Conservation (phyloP, 2,888 invertebrate species). For the Trissoscelio sp. region DNA sequence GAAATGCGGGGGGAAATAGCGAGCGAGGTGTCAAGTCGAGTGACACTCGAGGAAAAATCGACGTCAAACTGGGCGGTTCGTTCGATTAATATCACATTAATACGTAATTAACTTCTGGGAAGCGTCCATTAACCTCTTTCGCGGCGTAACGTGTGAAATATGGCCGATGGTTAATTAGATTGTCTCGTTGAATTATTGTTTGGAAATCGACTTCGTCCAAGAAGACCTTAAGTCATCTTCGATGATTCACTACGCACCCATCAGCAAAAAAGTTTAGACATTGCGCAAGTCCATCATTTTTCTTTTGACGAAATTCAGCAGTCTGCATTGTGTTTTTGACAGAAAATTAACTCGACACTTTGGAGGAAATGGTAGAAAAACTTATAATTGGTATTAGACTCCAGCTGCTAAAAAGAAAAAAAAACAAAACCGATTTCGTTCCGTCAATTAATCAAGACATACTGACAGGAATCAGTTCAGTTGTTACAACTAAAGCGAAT, state of each 20-base stretch:
- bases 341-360: no score
- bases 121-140: constrained; percentile 50
- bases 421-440: background rate
- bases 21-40: constrained; percentile 19
- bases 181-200: constrained; percentile 55
- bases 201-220: constrained; percentile 25
- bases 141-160: constrained; percentile 35
- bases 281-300: constrained; percentile 1
- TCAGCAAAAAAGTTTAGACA: background rate
- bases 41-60: constrained; percentile 20
- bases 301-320: no score
- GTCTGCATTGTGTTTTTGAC: no score
- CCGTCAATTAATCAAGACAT: constrained; percentile 4
- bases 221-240: constrained; percentile 22
- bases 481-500: no score
- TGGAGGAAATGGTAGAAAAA: no score
- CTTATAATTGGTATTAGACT: no score
- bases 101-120: constrained; percentile 51
- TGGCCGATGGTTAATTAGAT: constrained; percentile 50
- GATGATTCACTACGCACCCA: constrained; percentile 2
- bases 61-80: constrained; percentile 24
- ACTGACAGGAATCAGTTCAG: no score
- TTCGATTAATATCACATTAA: constrained; percentile 58
- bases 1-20: no score
- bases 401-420: no score